A percentile compares a stretch with the other conserved stretches of the same genome.
Conservation (phyloP, 2,888 invertebrate species). For the Leucozona laternaria region DNA sequence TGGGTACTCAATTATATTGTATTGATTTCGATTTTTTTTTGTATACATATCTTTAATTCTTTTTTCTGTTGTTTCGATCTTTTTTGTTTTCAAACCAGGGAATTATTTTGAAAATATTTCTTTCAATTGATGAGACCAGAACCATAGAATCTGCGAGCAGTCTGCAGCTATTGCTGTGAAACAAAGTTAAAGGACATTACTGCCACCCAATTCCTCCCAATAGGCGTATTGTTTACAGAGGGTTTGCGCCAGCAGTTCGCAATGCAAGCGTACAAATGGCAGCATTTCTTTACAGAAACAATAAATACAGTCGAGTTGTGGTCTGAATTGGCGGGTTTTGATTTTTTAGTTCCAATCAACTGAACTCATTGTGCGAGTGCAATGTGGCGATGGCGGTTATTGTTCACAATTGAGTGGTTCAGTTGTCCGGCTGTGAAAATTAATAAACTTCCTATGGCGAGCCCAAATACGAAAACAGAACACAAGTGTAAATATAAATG, state of each 20-base stretch:
- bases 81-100: slow-evolving; percentile 70
- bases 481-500: slow-evolving; percentile 47
- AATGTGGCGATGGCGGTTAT: slow-evolving; percentile 51
- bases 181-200: slow-evolving; percentile 73
- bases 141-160: slow-evolving; percentile 68
- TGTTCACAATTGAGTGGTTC: slow-evolving; percentile 45
- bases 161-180: slow-evolving; percentile 63
- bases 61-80: slow-evolving; percentile 41
- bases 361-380: slow-evolving; percentile 70
- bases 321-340: slow-evolving; percentile 60
- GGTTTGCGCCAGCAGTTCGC: slow-evolving; percentile 67
- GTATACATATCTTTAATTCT: slow-evolving; percentile 3
- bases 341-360: slow-evolving; percentile 71
- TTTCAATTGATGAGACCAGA: slow-evolving; percentile 63
- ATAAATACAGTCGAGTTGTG: slow-evolving; percentile 55
- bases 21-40: slow-evolving; percentile 60
- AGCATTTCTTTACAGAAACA: slow-evolving; percentile 70
- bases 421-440: slow-evolving; percentile 71
- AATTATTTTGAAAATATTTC: slow-evolving; percentile 74
- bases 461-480: slow-evolving; percentile 15
- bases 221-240: slow-evolving; percentile 76
- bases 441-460: slow-evolving; percentile 45
- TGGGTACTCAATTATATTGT: slow-evolving; percentile 62
- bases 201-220: slow-evolving; percentile 77
- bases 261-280: slow-evolving; percentile 72